phyloP scores from a whole-genome alignment of 2,797 vertebrate genomes.

The Apogon hyalosoma region DNA sequence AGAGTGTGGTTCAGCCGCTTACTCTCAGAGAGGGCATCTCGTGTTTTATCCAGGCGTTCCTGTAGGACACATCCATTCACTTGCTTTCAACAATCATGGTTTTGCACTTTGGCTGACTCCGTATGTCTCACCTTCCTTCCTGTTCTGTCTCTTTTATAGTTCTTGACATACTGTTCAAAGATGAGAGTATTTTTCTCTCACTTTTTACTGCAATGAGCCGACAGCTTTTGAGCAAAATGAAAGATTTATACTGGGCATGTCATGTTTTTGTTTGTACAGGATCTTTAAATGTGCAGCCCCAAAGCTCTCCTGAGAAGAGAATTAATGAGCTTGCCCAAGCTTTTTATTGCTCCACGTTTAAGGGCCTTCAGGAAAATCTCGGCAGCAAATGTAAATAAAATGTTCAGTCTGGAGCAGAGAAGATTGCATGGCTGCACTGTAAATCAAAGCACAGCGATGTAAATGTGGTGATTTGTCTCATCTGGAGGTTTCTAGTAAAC shows the following conservation, averaged over 20 bases:
- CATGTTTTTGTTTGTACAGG: conserved; percentile 79
- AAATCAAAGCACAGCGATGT: conserved; percentile 62
- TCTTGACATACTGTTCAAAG: conserved; percentile 27
- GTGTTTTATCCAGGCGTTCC: conserved; percentile 83
- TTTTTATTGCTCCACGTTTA: conserved; percentile 74
- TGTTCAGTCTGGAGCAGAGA: conserved; percentile 51
- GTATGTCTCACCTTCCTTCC: conserved; percentile 11
- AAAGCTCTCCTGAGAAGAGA: conserved; percentile 75
- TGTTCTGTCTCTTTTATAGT: conserved; percentile 27
- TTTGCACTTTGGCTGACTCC: conserved; percentile 23
- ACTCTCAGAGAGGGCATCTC: conserved; percentile 78
- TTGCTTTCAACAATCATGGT: conserved; percentile 19
- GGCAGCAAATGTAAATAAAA: conserved; percentile 67
- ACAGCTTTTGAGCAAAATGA: conserved; percentile 58
- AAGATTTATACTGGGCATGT: conserved; percentile 68
- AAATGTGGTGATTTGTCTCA: conserved; percentile 51
- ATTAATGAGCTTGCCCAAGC: conserved; percentile 71
- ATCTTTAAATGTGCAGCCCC: conserved; percentile 68
- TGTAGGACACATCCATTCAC: conserved; percentile 49
- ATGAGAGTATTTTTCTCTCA: conserved; percentile 30
- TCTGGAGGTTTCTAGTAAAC: conserved; percentile 62
- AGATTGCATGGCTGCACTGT: conserved; percentile 52
- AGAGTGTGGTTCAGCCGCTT: conserved; percentile 81
- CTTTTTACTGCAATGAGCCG: conserved; percentile 55
- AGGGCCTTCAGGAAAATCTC: conserved; percentile 67